Conservation (phyloP, 2,113 vertebrate genomes). For the Antechinus flavipes region DNA sequence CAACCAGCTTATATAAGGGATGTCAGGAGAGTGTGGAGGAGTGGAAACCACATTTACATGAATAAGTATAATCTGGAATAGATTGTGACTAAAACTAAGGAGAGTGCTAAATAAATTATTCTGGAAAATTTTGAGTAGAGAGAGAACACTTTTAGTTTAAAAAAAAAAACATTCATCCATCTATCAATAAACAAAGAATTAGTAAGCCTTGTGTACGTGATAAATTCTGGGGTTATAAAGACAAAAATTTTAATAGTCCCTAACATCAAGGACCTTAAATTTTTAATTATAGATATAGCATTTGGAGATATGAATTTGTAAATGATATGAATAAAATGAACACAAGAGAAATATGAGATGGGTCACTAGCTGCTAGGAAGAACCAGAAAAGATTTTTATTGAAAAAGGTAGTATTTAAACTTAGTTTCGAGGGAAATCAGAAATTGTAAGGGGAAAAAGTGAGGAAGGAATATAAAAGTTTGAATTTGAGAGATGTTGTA, state of each 20-base stretch:
- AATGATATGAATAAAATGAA: not conserved
- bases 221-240: not conserved
- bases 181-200: not conserved
- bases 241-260: not conserved
- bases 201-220: not conserved
- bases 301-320: not conserved
- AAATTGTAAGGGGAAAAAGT: not conserved
- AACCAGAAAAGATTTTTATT: not conserved
- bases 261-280: not conserved
- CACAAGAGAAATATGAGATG: not conserved
- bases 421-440: not conserved
- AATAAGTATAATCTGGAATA: not conserved
- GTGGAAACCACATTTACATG: not conserved
- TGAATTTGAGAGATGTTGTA: not conserved
- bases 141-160: not conserved
- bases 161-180: not conserved
- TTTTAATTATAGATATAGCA: not conserved
- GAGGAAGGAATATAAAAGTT: not conserved
- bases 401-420: not conserved
- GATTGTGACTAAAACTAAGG: not conserved
- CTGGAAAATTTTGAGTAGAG: not conserved
- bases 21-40: not conserved
- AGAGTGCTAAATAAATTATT: not conserved
- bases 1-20: not conserved
- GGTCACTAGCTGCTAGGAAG: not conserved